These are phyloP conservation scores for Neosalanx taihuensis DNA, from an alignment of 2,797 vertebrate genomes.

Conservation along the genomic window DNA sequence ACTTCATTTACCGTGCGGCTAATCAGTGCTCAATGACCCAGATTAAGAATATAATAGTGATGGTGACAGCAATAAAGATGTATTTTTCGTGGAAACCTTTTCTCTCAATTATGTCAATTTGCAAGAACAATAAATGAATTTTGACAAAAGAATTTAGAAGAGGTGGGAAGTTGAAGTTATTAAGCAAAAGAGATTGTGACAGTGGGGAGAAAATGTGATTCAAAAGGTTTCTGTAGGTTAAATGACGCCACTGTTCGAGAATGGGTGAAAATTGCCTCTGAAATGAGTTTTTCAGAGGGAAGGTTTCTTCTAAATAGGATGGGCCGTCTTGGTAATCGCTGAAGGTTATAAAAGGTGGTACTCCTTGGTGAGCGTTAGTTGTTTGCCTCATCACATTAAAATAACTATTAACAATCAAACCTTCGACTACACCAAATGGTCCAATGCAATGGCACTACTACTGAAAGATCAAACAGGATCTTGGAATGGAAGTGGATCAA, in stretches of 20 bases:
- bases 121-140: conserved; percentile 61
- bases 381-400: conserved; percentile 15
- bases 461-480: not conserved
- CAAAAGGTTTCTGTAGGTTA: conserved; percentile 53
- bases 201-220: conserved; percentile 16
- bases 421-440: not conserved
- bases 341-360: conserved; percentile 47
- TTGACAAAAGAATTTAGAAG: conserved; percentile 58
- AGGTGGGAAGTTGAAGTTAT: conserved; percentile 48
- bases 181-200: conserved; percentile 39
- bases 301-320: conserved; percentile 50
- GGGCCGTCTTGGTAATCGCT: conserved; percentile 49
- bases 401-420: not conserved
- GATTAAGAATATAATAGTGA: conserved; percentile 67
- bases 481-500: too few species aligned
- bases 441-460: not conserved
- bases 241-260: conserved; percentile 57
- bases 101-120: conserved; percentile 66
- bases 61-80: conserved; percentile 69
- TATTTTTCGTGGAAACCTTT: conserved; percentile 61
- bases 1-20: conserved; percentile 65
- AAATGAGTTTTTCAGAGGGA: conserved; percentile 61
- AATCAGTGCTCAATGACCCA: conserved; percentile 68
- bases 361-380: conserved; percentile 24
- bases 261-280: conserved; percentile 57